Evolutionary conservation across 2,113 vertebrate genomes (phyloP), one percentile per base, ranked within the genome.

Genomic region (Triplophysa rosa): DNA sequence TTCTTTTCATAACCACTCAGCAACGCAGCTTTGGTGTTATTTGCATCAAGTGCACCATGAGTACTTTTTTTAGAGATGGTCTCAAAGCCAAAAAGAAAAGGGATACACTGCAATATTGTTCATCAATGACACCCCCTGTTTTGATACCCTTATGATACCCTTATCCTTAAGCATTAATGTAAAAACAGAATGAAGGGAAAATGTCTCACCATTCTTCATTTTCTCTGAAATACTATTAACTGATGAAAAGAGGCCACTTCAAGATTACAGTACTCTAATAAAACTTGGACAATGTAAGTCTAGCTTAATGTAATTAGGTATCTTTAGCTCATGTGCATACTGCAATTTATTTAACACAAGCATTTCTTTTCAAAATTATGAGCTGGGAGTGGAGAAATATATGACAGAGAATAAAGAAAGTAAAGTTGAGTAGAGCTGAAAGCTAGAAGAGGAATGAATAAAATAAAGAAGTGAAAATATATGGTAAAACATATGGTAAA

Each of bases 201-300:
- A 71, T 59, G 16, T 6, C 13, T 59, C 24, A 49, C 19, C 54
- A 10, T 72, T 29, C 40, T 33, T 1, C 1, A 29, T 33, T 77
- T 29, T 59, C 23, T 71, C 40, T 69, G 19, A 1, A 69, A 62
- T 63, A 26, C 19, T 23, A 16, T 24, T 49, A 19, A 66, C 54
- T 74, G 79, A 80, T 19, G 80, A 85, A 82, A 67, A 67, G 64
- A 76, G 84, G 83, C 86, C 87, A 77, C 40, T 17, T 87, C 89
- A 89, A 86, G 73, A 79, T 81, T 68, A 84, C 93, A 94, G 95
- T 95, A 12, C 45, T 47, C 10, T 96, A 95, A 96, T 94, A 88
- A 95, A 94, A 93, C 88, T 89, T 87, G 49, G 1, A 42, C 86
- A 88, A 91, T 90, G 92, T 71, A 73, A 88, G 92, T 86, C 88